Evolutionary conservation across 92 coral and sea anemone genomes (phyloP), one percentile per base, ranked within the genome.

Genomic region (Bergia sp.): DNA sequence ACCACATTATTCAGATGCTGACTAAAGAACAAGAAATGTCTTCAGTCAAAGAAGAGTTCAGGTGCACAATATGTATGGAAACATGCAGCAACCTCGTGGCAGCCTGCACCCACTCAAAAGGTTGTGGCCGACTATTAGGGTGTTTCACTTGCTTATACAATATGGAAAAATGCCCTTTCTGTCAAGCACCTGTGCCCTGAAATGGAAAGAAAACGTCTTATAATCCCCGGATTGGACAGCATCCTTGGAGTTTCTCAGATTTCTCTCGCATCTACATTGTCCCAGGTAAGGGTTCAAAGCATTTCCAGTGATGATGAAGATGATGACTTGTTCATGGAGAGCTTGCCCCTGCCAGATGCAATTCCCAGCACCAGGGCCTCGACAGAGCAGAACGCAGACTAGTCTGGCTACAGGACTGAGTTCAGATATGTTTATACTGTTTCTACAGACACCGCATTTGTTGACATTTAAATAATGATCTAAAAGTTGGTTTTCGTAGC

Each of bases 81-180:
- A 88, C 87, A 20, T 42, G 86, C 43, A 88, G 86, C 42, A 88
- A 88, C 86, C 85, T 88, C n/a, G 69, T 88, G 90, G 80, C 77
- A 43, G 50, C 86, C 37, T 88, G 81, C 58, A 88, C 86, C 23
- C 16, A 67, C 79, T 20, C 77, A 49, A 80, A 88, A 80, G 90
- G 90, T 85, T 88, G 81, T 88, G 90, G 86, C 40, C 73, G 86
- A 13, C 90, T 80, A 53, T 67, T 80, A 82, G 86, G 90, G 21
- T 88, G 86, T 43, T 88, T 88, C 43, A 80, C 76, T 45, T 80
- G 86, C 86, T 69, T 88, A 4, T 43, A 88, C 67, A 10, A 79
- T 12, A 40, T 88, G 67, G 44, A 65, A 37, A 88, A 80, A 45
- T 88, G 90, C 64, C 86, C 90, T 40, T 50, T 88, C 18, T 88